Percentiles rank a stretch among this genome's conserved stretches.
Evolutionary conservation across 2,888 invertebrate genomes (phyloP).

Genomic region (Spodoptera exigua): DNA sequence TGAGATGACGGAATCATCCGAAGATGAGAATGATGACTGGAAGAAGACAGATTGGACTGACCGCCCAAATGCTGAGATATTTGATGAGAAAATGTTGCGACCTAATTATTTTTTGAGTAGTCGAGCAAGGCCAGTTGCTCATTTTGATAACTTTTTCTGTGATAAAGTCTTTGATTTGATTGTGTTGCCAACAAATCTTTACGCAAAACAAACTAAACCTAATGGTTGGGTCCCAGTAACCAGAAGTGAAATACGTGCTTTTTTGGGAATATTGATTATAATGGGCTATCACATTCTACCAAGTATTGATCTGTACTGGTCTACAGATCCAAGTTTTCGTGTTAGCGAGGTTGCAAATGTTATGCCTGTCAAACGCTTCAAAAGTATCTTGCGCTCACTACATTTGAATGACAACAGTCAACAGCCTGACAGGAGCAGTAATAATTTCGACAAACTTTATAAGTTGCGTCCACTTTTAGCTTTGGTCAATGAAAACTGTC

Average conservation of each 20-base stretch:
- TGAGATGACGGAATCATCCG: conserved; percentile 18
- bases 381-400: conserved; percentile 15
- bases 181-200: conserved; percentile 19
- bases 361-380: conserved; percentile 22
- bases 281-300: conserved; percentile 15
- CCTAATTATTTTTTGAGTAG: conserved; percentile 17
- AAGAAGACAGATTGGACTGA: conserved; percentile 21
- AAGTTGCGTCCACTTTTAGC: conserved; percentile 27
- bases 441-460: conserved; percentile 23
- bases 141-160: conserved; percentile 22
- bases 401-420: conserved; percentile 15
- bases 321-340: conserved; percentile 17
- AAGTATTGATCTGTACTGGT: conserved; percentile 23
- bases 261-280: conserved; percentile 25
- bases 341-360: conserved; percentile 21
- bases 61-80: conserved; percentile 13
- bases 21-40: conserved; percentile 27
- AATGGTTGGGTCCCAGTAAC: too few species aligned
- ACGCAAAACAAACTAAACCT: conserved; percentile 14
- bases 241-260: conserved; percentile 18
- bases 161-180: conserved; percentile 21
- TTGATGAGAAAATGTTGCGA: conserved; percentile 19
- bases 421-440: too few species aligned
- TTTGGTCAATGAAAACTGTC: conserved; percentile 5
- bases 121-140: conserved; percentile 17